These are phyloP conservation scores for Hecatera dysodea DNA, from an alignment of 2,888 invertebrate species.

Conservation along the genomic window DNA sequence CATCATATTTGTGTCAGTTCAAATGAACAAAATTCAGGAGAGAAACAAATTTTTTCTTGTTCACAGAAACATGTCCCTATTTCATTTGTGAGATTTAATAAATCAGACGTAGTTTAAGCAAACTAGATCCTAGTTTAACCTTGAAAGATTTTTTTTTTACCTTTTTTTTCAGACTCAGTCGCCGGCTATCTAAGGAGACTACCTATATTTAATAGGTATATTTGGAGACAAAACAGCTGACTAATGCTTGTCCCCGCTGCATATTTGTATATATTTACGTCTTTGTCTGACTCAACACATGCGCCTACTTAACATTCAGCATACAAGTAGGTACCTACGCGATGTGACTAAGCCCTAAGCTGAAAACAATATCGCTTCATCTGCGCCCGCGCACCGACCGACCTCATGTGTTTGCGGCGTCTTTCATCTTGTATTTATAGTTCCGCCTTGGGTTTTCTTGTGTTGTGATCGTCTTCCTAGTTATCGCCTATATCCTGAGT, in stretches of 20 bases:
- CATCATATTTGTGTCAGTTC: not conserved
- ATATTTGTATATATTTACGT: not conserved
- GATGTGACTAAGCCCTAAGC: conserved; percentile 63
- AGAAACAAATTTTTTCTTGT: not conserved
- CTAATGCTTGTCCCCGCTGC: not conserved
- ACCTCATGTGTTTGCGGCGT: conserved; percentile 70
- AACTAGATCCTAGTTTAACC: not conserved
- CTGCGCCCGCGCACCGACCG: conserved; percentile 66
- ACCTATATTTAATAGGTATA: not conserved
- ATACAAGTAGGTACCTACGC: conserved; percentile 38
- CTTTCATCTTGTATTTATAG: conserved; percentile 74
- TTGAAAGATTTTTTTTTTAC: not conserved
- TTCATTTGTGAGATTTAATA: not conserved
- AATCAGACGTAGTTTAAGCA: not conserved
- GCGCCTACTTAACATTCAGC: conserved; percentile 51
- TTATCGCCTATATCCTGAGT: conserved; percentile 41
- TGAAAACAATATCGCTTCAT: conserved; percentile 68
- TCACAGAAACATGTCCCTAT: not conserved
- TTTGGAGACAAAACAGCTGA: not conserved
- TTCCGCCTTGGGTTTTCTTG: conserved; percentile 54
- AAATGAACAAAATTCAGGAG: not conserved
- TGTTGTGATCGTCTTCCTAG: conserved; percentile 53
- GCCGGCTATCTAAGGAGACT: too few species aligned
- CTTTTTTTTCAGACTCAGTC: too few species aligned
- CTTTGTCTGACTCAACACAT: conserved; percentile 45